A percentile compares a stretch with the other conserved stretches of the same genome.
Evolutionary conservation across 2,797 vertebrate species (phyloP).

Genomic region (Myiotriccus ornatus): DNA sequence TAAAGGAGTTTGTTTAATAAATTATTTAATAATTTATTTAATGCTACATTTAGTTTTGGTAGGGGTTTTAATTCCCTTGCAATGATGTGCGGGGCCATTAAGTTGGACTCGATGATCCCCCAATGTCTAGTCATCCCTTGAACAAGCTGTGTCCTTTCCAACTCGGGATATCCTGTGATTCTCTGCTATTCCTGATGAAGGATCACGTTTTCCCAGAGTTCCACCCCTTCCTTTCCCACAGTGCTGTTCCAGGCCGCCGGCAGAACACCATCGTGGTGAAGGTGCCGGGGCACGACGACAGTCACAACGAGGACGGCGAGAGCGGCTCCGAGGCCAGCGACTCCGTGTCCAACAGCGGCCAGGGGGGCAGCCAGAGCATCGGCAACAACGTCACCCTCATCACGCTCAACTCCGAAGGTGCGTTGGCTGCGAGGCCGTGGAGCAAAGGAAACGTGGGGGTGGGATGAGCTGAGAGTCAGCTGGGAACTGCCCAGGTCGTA

Average conservation of each 20-base stretch:
- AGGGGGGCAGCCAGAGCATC: conserved; percentile 80
- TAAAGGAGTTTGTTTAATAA: neutral
- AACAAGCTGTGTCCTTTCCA: neutral
- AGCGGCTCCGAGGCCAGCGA: conserved; percentile 97
- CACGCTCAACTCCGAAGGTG: conserved; percentile 97
- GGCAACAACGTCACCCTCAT: conserved; percentile 96
- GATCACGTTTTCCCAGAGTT: neutral
- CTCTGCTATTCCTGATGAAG: neutral
- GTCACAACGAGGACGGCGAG: conserved; percentile 92
- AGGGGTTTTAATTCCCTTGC: neutral
- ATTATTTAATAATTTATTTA: neutral
- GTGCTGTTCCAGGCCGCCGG: conserved; percentile 86
- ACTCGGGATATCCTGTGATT: neutral
- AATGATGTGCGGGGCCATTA: fast-evolving
- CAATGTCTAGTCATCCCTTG: neutral
- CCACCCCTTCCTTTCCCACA: conserved; percentile 49
- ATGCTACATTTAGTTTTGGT: neutral
- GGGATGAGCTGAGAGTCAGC: neutral
- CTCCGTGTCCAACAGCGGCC: conserved; percentile 89
- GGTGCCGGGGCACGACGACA: conserved; percentile 90
- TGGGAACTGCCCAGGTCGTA: fast-evolving
- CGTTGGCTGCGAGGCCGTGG: neutral
- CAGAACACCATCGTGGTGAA: conserved; percentile 98
- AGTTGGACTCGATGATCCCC: neutral
- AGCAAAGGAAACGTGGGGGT: neutral